Percentiles rank a stretch among this genome's conserved stretches.
These are phyloP conservation scores for Peromyscus nudipes DNA, from an alignment of 2,797 vertebrate genomes.

Conservation along the genomic window DNA sequence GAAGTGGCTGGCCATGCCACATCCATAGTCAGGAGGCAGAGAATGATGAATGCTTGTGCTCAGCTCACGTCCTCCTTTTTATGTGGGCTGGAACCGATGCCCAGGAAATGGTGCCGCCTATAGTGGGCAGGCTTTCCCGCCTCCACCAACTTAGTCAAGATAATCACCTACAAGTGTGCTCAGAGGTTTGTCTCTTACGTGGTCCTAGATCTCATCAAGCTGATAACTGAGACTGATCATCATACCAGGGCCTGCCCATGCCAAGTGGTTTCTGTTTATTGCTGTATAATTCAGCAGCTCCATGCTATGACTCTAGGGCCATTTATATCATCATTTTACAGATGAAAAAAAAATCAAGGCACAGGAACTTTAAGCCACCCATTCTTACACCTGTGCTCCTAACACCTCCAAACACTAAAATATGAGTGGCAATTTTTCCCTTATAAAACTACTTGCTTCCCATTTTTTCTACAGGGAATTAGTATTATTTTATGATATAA, in stretches of 20 bases:
- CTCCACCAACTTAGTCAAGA: neutral
- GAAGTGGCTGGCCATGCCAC: neutral
- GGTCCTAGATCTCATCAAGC: neutral
- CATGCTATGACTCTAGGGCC: neutral
- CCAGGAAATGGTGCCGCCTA: neutral
- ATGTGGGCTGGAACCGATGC: neutral
- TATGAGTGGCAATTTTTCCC: neutral
- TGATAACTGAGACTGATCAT: neutral
- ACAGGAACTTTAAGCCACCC: neutral
- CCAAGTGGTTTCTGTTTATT: neutral
- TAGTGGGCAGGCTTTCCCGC: neutral
- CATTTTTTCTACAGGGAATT: neutral
- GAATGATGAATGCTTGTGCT: neutral
- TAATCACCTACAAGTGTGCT: neutral
- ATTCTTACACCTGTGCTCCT: neutral
- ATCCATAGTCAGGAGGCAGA: neutral
- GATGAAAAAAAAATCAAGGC: slow-evolving; percentile 14
- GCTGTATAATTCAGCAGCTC: neutral
- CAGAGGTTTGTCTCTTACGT: neutral
- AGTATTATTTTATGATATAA: neutral
- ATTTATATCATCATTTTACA: neutral
- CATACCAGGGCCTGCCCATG: neutral
- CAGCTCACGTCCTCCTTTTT: neutral
- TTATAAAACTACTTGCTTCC: neutral
- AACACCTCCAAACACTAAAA: neutral